phyloP scores from a whole-genome alignment of 2,113 vertebrate genomes.

The Malaclemys terrapin region DNA sequence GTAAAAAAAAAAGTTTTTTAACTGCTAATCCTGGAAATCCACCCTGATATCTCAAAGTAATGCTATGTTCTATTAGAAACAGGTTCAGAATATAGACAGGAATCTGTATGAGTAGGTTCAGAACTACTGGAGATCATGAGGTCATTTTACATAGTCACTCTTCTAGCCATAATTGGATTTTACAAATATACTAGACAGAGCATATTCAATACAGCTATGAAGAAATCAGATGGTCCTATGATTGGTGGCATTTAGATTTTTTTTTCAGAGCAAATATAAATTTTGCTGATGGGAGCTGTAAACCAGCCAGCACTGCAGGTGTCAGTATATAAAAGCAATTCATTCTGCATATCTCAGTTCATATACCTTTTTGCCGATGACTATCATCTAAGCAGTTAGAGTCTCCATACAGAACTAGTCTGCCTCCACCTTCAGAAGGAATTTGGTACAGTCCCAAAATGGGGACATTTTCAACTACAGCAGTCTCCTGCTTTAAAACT shows the following conservation, averaged over 20 bases:
- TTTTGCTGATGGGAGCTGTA: neutral
- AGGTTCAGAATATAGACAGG: neutral
- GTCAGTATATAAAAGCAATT: neutral
- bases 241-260: neutral
- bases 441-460: conserved; percentile 96
- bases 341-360: accelerated
- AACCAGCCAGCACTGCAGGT: accelerated
- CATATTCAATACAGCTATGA: neutral
- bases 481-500: conserved; percentile 95
- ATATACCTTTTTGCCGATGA: conserved; percentile 95
- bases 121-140: neutral
- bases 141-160: accelerated
- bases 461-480: conserved; percentile 91
- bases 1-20: neutral
- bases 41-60: neutral
- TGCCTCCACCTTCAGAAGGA: conserved; percentile 90
- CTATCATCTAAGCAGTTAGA: conserved; percentile 99
- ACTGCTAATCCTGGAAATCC: neutral
- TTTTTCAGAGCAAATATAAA: neutral
- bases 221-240: neutral
- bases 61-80: neutral
- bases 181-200: neutral
- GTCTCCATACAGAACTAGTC: conserved; percentile 94
- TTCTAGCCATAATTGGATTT: neutral
- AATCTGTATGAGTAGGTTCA: neutral